A percentile compares a stretch with the other conserved stretches of the same genome.
These are phyloP conservation scores for Synaphobranchus kaupii DNA, from an alignment of 2,797 vertebrate genomes.

Conservation along the genomic window DNA sequence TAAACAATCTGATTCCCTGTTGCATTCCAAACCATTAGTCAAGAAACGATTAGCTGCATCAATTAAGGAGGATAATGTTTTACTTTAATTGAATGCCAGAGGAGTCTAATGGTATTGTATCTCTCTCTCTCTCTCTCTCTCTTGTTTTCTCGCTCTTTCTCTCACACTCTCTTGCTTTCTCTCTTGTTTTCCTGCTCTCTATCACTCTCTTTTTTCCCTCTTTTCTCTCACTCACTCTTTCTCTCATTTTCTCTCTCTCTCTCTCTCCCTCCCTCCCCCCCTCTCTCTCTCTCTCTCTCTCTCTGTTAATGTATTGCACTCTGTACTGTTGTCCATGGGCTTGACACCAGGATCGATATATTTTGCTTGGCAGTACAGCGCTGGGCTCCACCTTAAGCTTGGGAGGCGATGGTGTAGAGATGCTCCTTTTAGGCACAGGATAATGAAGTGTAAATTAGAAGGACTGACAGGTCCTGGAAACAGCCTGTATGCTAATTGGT, in stretches of 20 bases:
- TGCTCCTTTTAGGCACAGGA: slow-evolving; percentile 36
- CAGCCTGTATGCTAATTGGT: slow-evolving; percentile 32
- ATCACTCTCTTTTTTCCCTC: slow-evolving; percentile 42
- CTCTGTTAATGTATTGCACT: slow-evolving; percentile 64
- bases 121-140: slow-evolving; percentile 48
- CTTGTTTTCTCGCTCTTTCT: slow-evolving; percentile 39
- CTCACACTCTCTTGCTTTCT: not conserved
- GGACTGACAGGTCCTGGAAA: slow-evolving; percentile 38
- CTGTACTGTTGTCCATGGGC: slow-evolving; percentile 56
- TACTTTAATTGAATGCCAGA: slow-evolving; percentile 70
- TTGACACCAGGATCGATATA: slow-evolving; percentile 67
- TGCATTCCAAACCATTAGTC: slow-evolving; percentile 67
- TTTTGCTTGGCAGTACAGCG: slow-evolving; percentile 65
- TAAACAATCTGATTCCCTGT: slow-evolving; percentile 62
- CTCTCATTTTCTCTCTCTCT: slow-evolving; percentile 23
- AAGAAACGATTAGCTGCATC: slow-evolving; percentile 71
- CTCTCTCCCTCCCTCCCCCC: slow-evolving; percentile 36
- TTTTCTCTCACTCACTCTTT: slow-evolving; percentile 52
- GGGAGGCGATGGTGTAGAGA: slow-evolving; percentile 32
- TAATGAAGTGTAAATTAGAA: slow-evolving; percentile 45
- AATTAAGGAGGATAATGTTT: slow-evolving; percentile 77
- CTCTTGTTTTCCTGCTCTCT: slow-evolving; percentile 20
- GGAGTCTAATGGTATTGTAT: slow-evolving; percentile 72
- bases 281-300: slow-evolving; percentile 16
- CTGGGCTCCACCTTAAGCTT: slow-evolving; percentile 51